Evolutionary conservation across 2,797 vertebrate species (phyloP).

Genomic region (Danio kyathit): DNA sequence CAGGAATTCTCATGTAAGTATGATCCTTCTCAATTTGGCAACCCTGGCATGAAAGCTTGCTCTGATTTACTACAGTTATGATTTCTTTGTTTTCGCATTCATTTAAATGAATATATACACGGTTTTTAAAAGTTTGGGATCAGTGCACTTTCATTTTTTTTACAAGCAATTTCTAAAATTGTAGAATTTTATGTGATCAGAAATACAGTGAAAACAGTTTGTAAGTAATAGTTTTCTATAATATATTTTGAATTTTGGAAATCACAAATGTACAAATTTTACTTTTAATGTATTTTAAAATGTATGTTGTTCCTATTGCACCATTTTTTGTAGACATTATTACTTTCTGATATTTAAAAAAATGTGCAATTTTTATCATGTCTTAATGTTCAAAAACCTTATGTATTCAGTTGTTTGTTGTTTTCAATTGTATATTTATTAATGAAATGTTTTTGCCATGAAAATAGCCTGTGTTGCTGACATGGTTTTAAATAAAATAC

Average conservation of each 20-base stretch:
- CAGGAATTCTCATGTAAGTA: constrained; percentile 74
- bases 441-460: no score
- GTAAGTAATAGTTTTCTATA: no score
- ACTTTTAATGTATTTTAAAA: not conserved
- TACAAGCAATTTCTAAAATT: not conserved
- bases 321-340: no score
- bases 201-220: not conserved
- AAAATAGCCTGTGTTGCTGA: no score
- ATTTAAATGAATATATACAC: not conserved
- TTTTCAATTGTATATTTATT: no score
- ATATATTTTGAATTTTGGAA: no score
- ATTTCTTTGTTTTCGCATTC: not conserved
- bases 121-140: not conserved
- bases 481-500: no score
- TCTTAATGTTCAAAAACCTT: no score
- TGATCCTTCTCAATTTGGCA: constrained; percentile 39
- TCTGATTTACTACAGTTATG: constrained; percentile 11
- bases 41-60: constrained; percentile 44
- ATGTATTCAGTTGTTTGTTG: no score
- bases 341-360: no score
- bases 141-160: not conserved
- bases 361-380: no score
- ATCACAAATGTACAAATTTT: not conserved
- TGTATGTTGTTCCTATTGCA: not conserved
- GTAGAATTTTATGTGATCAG: not conserved